Evolutionary conservation across 2,888 invertebrate species (phyloP).

Genomic region (Scelioninae gen. 1): DNA sequence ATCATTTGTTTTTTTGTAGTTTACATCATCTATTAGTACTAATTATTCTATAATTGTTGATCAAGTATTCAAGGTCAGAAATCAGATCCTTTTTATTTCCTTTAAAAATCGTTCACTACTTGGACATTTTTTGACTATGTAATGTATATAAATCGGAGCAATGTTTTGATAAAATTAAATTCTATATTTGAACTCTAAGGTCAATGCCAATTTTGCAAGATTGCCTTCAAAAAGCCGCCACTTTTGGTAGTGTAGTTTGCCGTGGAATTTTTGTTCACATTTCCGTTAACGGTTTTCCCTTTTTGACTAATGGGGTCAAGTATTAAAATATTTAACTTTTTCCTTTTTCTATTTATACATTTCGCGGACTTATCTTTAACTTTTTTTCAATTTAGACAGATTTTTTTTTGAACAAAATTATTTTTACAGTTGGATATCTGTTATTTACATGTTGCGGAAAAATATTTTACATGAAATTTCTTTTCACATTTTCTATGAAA

Average conservation of each 20-base stretch:
- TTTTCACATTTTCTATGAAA: not conserved
- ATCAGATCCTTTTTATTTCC: too few species aligned
- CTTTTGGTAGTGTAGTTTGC: constrained; percentile 6
- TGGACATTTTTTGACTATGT: too few species aligned
- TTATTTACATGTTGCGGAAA: too few species aligned
- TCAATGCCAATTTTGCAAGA: not conserved
- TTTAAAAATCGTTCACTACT: too few species aligned
- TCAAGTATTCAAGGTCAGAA: too few species aligned
- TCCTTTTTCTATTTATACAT: not conserved
- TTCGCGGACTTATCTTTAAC: not conserved
- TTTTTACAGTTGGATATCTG: not conserved
- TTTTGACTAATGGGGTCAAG: constrained; percentile 36
- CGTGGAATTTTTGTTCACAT: constrained; percentile 35
- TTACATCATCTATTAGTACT: not conserved
- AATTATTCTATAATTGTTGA: not conserved
- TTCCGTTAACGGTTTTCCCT: constrained; percentile 23
- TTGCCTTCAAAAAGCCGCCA: not conserved
- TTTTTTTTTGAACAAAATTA: not conserved
- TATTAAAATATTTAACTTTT: not conserved
- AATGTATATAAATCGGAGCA: too few species aligned
- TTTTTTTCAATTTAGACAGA: not conserved
- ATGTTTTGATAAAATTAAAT: not conserved
- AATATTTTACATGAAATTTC: too few species aligned
- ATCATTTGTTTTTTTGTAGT: not conserved
- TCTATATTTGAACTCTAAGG: not conserved